A percentile compares a stretch with the other conserved stretches of the same genome.
Conservation (phyloP, 2,113 vertebrate genomes). For the Indri indri region DNA sequence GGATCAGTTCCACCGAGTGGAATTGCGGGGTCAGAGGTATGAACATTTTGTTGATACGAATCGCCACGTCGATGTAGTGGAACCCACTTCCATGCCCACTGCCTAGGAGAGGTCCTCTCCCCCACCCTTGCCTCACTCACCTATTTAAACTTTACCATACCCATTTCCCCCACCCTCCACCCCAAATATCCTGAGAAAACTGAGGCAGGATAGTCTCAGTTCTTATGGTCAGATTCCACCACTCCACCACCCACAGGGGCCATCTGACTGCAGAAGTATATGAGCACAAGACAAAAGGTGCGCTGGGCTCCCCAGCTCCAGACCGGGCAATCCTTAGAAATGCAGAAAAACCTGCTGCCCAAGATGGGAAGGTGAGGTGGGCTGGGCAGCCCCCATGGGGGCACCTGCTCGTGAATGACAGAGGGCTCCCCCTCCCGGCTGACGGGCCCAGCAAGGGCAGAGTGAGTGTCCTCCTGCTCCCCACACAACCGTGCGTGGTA, state of each 20-base stretch:
- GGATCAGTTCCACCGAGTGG: neutral
- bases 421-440: neutral
- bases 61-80: neutral
- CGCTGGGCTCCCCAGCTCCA: neutral
- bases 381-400: fast-evolving
- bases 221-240: neutral
- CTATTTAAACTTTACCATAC: too few relatives aligned
- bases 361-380: neutral
- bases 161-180: too few relatives aligned
- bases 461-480: fast-evolving
- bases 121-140: too few relatives aligned
- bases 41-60: fast-evolving
- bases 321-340: neutral
- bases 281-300: neutral
- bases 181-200: neutral
- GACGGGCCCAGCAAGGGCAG: fast-evolving
- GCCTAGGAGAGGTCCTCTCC: neutral
- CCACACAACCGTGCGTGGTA: fast-evolving
- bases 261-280: fast-evolving
- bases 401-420: fast-evolving
- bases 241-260: neutral
- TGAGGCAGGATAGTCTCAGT: neutral
- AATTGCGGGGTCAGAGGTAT: neutral
- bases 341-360: neutral
- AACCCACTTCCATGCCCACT: neutral